Evolutionary conservation across 1,140 invertebrate species (phyloP), one percentile per base, ranked within the genome.

Genomic region (Drosophila orosa): DNA sequence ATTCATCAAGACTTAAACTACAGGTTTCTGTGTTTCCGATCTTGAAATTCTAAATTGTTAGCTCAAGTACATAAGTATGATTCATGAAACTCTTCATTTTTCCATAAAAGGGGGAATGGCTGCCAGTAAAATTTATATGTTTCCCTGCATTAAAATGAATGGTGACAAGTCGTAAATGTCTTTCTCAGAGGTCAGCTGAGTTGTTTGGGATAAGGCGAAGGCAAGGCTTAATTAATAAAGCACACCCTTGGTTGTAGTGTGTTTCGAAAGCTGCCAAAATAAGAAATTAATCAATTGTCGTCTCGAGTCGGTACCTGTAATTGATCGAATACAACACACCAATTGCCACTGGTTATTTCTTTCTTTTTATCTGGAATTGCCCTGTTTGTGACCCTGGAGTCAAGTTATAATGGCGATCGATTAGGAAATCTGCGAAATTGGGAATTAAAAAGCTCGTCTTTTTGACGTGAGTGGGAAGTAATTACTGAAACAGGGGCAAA

Each of bases 381-480:
- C 33, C 35, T 50, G 29, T 22, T 12, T 60, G 10, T 65, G 74
- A 78, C 66, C 74, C 59, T 68, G 50, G 39, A 33, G 39, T 33
- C 22, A 50, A 33, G 25, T 15, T 31, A 52, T 74, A 55, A 67
- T 67, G 55, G 37, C 33, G 31, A 50, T 24, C 37, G 47, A 67
- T 67, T 75, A 35, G 29, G 19, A 24, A 54, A 56, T 31, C 25
- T 69, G 45, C 71, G 47, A 65, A 78, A 78, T 78, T 54, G 66
- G 25, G 29, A 58, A 55, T 78, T 50, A 71, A 57, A 31, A 57
- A 37, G 42, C 60, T 37, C 40, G 33, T 50, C 44, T 19, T 57
- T 55, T 37, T 45, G 65, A 55, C 54, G 35, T 62, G 75, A 71
- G 74, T 78, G 74, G 75, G 75, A 78, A 69, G 48, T 68, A 76